Base-by-base conservation (phyloP, 2,797 vertebrate species). In the Varecia variegata region DNA sequence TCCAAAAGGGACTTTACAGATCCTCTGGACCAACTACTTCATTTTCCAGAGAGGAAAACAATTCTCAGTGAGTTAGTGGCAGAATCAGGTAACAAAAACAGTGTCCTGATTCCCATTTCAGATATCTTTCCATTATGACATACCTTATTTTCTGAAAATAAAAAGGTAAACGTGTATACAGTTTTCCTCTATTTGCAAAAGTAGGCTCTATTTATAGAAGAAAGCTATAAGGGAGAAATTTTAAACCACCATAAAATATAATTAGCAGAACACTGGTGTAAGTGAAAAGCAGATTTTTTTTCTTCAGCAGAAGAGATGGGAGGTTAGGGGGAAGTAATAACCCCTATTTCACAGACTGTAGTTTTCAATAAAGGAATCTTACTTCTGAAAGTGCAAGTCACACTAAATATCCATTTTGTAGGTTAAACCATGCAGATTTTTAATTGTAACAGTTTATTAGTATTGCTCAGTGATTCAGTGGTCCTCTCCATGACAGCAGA, bases 41-140 rank as follows among this genome's bases (percentile, higher is more conserved):
- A 93, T 96, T 96, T 97, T 89, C 90, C 94, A 93, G 91, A 94
- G 38, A 97, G 71, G 40, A 97, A 97, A 97, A 83, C 88, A 97
- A 96, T 92, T 93, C 91, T 38, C 76, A 76, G 74, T 87, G 79
- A 87, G 82, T 94, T 73, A 89, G 85, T 71, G 32, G 73, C 45
- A 94, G 65, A 95, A 43, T 8, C 21, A 8, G 74, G 32, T 21
- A 71, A 88, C 70, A 91, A 74, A 91, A 43, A 62, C 20, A 50
- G 54, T 23, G 18, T 71, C 60, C 43, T 58, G 94, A 97, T 97
- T 95, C 52, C 90, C 82, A 96, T 97, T 97, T 96, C 74, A 96
- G 96, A 96, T 96, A 91, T 88, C 62, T 74, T 83, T 80, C 52
- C 81, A 80, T 65, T 81, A 54, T 93, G 43, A 68, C 58, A 71